phyloP scores from a whole-genome alignment of 2,113 vertebrate species.

The Erythrocercus mccallii region DNA sequence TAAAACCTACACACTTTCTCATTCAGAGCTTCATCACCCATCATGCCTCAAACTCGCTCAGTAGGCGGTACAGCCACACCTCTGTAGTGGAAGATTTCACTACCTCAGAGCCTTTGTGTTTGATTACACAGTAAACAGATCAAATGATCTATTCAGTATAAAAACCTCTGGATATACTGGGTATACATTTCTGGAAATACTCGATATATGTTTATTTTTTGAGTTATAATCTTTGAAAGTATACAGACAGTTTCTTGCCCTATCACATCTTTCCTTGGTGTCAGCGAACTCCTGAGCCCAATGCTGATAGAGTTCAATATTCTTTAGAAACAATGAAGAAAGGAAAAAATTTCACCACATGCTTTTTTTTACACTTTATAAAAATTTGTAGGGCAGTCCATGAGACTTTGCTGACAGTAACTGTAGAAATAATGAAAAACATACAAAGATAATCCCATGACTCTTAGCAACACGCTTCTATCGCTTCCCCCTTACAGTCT shows the following conservation, averaged over 20 bases:
- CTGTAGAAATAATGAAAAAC: not conserved
- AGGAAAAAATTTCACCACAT: fast-evolving
- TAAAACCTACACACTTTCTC: not conserved
- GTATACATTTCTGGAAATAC: not conserved
- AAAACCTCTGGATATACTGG: not conserved
- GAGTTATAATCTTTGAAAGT: not conserved
- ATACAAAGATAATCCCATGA: not conserved
- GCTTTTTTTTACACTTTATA: not conserved
- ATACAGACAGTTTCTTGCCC: not conserved
- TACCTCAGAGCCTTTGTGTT: not conserved
- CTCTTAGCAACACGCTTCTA: not conserved
- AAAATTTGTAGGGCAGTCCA: not conserved
- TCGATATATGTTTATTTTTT: not conserved
- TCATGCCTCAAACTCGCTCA: not conserved
- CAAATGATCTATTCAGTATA: not conserved
- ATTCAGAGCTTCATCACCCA: not conserved
- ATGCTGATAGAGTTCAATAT: not conserved
- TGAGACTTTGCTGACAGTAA: not conserved
- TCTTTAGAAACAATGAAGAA: not conserved
- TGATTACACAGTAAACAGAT: not conserved
- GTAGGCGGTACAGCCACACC: not conserved
- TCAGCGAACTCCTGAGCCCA: not conserved
- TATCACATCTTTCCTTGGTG: not conserved
- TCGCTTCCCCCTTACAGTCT: not conserved
- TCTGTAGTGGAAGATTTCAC: not conserved